Base-by-base conservation (phyloP, 2,113 vertebrate species). In the Cryptotis parvus region DNA sequence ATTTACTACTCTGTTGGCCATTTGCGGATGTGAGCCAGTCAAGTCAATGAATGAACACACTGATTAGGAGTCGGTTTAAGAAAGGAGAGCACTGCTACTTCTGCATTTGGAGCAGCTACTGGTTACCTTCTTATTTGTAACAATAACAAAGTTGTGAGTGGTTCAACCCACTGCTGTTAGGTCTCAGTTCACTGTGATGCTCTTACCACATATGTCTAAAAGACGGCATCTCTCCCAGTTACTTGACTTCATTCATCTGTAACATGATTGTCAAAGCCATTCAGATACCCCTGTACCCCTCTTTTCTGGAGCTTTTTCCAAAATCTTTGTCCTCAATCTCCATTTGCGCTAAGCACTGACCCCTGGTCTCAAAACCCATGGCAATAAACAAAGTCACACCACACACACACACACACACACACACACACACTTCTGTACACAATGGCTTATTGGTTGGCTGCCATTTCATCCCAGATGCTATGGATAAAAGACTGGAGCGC, bases 301-400 rank as follows among this genome's bases (percentile, higher is more conserved):
- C 52, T 41, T 58, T 66, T 37, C 26, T 33, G 31, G 35, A 49
- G 11, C 35, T 69, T 52, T 39, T 9, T n/a, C 61, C 18, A 27
- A 14, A 58, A 24, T 4, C 2, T 0, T 2, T 33, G 4, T 4
- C 4, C 41, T 22, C 4, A 1, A 4, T n/a, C 10, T 22, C 12
- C 22, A n/a, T 43, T 31, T 26, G 7, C 6, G n/a, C 22, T 1
- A 0, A 68, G 33, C 63, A 9, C 52, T 8, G 31, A 76, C n/a
- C 15, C 14, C 22, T 58, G 55, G 6, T 20, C 20, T 58, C 18
- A 24, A 20, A 22, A 18, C 52, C 20, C 18, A 20, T 58, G 7
- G 55, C 24, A 20, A 16, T 24, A 58, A 20, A 58, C 55, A 58
- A n/a, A n/a, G n/a, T n/a, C 55, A 58, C 55, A 58, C 55, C 55